These are phyloP conservation scores for Aegotheles bennettii DNA, from an alignment of 2,113 vertebrate genomes.

Conservation along the genomic window DNA sequence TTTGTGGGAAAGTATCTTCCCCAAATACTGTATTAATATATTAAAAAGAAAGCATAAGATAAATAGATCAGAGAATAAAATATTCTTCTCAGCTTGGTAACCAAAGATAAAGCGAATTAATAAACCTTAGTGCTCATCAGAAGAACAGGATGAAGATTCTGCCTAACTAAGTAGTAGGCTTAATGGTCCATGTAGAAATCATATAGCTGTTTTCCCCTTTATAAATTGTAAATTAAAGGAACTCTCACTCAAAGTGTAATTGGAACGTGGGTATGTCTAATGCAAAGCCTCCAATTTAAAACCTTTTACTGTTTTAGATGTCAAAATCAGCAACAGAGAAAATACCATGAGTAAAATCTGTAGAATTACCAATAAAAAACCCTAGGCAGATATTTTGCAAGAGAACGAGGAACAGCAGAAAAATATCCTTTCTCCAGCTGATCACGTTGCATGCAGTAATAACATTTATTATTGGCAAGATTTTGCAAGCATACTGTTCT, in stretches of 20 bases:
- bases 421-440: background rate
- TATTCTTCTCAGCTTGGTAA: background rate
- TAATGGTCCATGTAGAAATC: background rate
- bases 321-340: background rate
- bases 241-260: background rate
- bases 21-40: background rate
- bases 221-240: slow-evolving; percentile 2
- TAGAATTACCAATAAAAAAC: background rate
- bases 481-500: background rate
- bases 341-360: background rate
- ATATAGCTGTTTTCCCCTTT: background rate
- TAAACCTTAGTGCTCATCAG: background rate
- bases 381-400: background rate
- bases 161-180: background rate
- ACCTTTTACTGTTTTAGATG: background rate
- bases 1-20: background rate
- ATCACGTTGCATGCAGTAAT: background rate
- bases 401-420: background rate
- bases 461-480: background rate
- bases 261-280: background rate
- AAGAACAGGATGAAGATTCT: background rate
- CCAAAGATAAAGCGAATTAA: background rate
- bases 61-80: background rate
- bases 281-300: slow-evolving; percentile 23
- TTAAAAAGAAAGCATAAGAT: background rate